Evolutionary conservation across 2,797 vertebrate genomes (phyloP).

Genomic region (Phoeniculus purpureus): DNA sequence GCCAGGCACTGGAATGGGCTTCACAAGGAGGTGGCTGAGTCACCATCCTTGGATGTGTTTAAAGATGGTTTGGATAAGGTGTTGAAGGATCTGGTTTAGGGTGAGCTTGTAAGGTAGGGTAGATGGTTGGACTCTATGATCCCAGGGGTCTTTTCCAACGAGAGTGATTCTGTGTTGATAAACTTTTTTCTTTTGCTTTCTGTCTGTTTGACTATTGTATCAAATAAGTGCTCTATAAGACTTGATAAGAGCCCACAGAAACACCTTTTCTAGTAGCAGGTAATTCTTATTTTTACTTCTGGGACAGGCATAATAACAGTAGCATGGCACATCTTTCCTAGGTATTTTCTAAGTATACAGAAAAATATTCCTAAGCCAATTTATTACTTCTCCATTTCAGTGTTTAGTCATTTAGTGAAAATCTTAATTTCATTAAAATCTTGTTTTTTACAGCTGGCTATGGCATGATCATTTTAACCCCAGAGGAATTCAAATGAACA

Average conservation of each 20-base stretch:
- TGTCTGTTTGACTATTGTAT: not conserved
- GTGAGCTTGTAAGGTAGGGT: no score
- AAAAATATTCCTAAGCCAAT: not conserved
- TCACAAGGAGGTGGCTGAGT: no score
- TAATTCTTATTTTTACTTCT: not conserved
- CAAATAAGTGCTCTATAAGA: not conserved
- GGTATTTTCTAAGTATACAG: not conserved
- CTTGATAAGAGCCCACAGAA: not conserved
- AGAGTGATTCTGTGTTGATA: no score
- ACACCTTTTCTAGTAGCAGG: not conserved
- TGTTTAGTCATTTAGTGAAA: not conserved
- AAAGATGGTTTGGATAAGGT: no score
- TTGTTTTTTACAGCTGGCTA: not conserved
- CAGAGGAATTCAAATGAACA: not conserved
- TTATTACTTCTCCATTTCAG: not conserved
- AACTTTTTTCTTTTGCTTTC: not conserved
- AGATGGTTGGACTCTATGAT: no score
- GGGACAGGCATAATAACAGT: not conserved
- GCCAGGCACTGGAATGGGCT: no score
- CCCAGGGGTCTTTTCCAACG: no score
- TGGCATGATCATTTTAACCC: not conserved
- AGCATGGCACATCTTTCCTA: not conserved
- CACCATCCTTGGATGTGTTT: no score
- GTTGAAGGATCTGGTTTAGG: no score
- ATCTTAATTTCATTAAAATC: not conserved